Evolutionary conservation across 64 coral and sea anemone genomes (phyloP), one percentile per base, ranked within the genome.

Genomic region (Pachyseris speciosa): DNA sequence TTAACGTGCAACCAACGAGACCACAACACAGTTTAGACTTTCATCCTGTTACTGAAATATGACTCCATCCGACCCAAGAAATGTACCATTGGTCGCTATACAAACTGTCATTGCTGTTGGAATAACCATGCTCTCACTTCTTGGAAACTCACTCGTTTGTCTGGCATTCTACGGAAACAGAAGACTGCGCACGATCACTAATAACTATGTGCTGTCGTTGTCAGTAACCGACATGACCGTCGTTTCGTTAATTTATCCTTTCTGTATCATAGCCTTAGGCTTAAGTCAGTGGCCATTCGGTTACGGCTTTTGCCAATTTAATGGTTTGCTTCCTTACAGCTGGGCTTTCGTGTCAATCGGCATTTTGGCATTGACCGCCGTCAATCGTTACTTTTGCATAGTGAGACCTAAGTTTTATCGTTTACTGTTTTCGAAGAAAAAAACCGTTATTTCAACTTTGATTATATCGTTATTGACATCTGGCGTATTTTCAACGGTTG

Each of bases 291-390:
- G 85, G 85, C 85, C 49, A 58, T 12, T 71, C 9, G 26, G 27
- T 9, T 52, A 5, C 10, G 38, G 57, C 9, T 87, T 71, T 3
- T 87, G 85, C 42, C 85, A 87, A 60, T 87, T 73, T 30, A 73
- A 87, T 17, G 85, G 85, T 24, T 87, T 57, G 26, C 67, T 87
- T 19, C n/a, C 47, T 7, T 67, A 87, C 48, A 44, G 33, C 38
- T 41, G 70, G n/a, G 61, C 48, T 53, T 66, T 48, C 0, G 22
- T 74, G 7, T 87, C 85, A 13, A 71, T 71, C 2, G 8, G 58
- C n/a, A 87, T 71, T 13, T 26, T 74, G 42, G 49, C 69, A 1
- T 26, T 74, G 2, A 53, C 85, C 68, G n/a, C n/a, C n/a, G n/a
- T n/a, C n/a, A n/a, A n/a, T n/a, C n/a, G n/a, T n/a, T n/a, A n/a